These are phyloP conservation scores for Lordiphosa stackelbergi DNA, from an alignment of 1,140 invertebrate genomes.

Conservation along the genomic window DNA sequence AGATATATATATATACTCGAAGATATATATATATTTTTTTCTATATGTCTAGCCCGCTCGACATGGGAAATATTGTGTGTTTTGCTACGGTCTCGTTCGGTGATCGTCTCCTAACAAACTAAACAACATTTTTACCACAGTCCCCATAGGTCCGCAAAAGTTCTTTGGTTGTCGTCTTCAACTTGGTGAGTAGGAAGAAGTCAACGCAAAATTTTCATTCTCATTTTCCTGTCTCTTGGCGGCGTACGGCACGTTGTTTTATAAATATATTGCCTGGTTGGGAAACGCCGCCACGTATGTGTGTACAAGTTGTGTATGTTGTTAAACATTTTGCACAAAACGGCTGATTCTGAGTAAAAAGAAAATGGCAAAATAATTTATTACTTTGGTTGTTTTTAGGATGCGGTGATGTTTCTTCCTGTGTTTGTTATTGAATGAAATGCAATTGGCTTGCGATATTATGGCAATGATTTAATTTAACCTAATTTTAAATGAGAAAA, in stretches of 20 bases:
- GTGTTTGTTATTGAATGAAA: constrained; percentile 17
- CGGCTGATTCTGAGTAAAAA: background rate
- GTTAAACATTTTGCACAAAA: constrained; percentile 41
- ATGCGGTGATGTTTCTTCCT: constrained; percentile 9
- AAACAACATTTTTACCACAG: constrained; percentile 65
- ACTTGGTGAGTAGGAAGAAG: constrained; percentile 48
- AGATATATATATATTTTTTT: constrained; percentile 34
- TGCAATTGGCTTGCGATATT: background rate
- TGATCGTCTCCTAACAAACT: constrained; percentile 75
- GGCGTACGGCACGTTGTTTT: constrained; percentile 28
- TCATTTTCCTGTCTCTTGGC: constrained; percentile 30
- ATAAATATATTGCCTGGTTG: constrained; percentile 46
- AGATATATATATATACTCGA: constrained; percentile 50
- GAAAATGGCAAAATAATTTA: constrained; percentile 18
- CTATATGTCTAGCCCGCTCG: constrained; percentile 36
- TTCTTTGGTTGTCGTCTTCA: constrained; percentile 23
- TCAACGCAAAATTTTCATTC: constrained; percentile 49
- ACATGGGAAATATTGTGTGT: constrained; percentile 48
- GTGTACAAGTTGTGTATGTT: constrained; percentile 40
- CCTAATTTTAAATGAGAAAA: too few species aligned
- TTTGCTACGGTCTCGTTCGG: constrained; percentile 70
- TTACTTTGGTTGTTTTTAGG: constrained; percentile 10
- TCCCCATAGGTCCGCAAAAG: constrained; percentile 10
- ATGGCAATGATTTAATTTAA: background rate
- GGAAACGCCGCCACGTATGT: constrained; percentile 30